Base-by-base conservation (phyloP, 2,888 invertebrate species). In the Caenorhabditis sp. region DNA sequence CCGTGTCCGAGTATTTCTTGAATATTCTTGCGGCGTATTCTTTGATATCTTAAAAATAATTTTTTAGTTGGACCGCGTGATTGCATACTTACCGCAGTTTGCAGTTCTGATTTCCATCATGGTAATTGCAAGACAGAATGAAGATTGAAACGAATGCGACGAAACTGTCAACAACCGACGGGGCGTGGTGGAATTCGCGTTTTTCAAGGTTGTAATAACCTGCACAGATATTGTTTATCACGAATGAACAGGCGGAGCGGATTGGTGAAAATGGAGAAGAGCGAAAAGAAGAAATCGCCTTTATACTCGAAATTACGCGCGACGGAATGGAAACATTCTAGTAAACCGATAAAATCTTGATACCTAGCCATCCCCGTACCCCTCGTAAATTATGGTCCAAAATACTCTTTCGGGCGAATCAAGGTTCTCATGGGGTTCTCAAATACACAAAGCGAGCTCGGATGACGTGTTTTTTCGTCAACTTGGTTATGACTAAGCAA, bases 191-290 rank as follows among this genome's bases (percentile, higher is more conserved):
- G n/a, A 45, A 62, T 45, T 63, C 35, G 20, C 30, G 35, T 37
- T 24, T 43, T 56, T 70, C 70, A 70, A 70, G 70, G 70, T 35
- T 66, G 56, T 66, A 59, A 70, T 45, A 52, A 35, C 50, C 59
- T 20, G 26, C 43, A 53, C 52, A 70, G 59, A 59, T 59, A 70
- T 70, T 70, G 70, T 70, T 70, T 70, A 70, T 70, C 70, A 61
- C 41, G 35, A 30, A 37, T 37, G 52, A 39, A 17, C 22, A 15
- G 24, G n/a, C 43, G 43, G 20, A 45, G 65, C 45, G 30, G 20
- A 52, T 22, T 15, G 3, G 43, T 4, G 26, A 26, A 46, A 15
- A 26, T 22, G 27, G n/a, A 43, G 32, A 53, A 22, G 53, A 53
- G 15, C 20, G 39, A 32, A 5, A 30, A 26, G 45, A 32, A 13